Evolutionary conservation across 2,797 vertebrate species (phyloP).

Genomic region (Anguilla pacifica): DNA sequence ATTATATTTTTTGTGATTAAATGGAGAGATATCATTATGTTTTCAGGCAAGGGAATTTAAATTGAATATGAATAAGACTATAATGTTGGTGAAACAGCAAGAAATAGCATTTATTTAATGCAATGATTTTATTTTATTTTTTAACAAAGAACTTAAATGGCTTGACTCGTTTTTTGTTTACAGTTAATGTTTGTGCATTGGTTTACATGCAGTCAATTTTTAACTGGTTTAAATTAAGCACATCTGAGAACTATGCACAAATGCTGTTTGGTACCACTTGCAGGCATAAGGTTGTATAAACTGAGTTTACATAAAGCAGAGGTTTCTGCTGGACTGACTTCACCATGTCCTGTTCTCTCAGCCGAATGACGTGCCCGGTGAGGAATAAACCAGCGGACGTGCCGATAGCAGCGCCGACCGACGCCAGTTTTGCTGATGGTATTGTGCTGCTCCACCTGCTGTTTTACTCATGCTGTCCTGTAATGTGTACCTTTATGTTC

Average conservation of each 20-base stretch:
- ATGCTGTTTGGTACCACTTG: neutral
- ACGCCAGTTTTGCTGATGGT: conserved; percentile 32
- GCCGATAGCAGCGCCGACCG: conserved; percentile 2
- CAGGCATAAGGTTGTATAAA: neutral
- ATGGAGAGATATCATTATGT: neutral
- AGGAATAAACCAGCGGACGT: conserved; percentile 4
- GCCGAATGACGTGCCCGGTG: neutral
- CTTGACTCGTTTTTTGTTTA: neutral
- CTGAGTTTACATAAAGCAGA: neutral
- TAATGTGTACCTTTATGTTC: neutral
- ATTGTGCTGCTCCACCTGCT: neutral
- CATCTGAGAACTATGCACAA: neutral
- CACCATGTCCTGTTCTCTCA: neutral
- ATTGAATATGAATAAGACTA: neutral
- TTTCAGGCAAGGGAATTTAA: neutral
- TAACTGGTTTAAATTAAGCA: neutral
- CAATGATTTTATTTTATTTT: neutral
- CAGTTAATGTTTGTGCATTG: neutral
- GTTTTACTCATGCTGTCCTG: neutral
- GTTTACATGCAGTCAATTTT: neutral
- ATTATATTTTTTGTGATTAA: neutral
- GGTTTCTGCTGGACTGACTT: neutral
- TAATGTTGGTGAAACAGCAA: neutral
- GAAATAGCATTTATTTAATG: neutral
- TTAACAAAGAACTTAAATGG: neutral